Evolutionary conservation across 2,888 invertebrate species (phyloP).

Genomic region (Drosophila nigricruria): DNA sequence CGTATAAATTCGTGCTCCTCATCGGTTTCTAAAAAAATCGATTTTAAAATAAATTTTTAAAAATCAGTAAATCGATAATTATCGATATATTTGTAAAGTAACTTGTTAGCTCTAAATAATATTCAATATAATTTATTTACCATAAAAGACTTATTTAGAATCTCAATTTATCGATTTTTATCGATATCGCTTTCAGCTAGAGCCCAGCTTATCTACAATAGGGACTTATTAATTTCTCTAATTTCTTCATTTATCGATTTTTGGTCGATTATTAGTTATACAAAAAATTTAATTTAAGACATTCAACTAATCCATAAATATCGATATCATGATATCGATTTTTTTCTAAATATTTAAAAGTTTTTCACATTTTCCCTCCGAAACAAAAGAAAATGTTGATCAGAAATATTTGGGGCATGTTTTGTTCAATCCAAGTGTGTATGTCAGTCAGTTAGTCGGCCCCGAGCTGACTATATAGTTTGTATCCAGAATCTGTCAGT

Average conservation of each 20-base stretch:
- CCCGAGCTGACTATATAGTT: not conserved
- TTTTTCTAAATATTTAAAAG: too few species aligned
- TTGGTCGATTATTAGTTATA: not conserved
- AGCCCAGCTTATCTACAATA: not conserved
- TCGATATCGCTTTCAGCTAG: not conserved
- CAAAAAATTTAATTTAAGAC: not conserved
- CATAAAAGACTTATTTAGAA: not conserved
- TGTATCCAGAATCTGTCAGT: conserved; percentile 14
- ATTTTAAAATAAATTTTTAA: not conserved
- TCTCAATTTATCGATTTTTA: not conserved
- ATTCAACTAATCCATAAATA: not conserved
- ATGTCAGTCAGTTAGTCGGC: not conserved
- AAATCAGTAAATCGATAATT: not conserved
- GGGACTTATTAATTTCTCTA: not conserved
- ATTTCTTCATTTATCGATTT: not conserved
- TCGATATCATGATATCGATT: not conserved
- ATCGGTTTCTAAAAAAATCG: conserved; percentile 64
- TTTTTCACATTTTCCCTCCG: not conserved
- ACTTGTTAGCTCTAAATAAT: not conserved
- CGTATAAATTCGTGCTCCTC: conserved; percentile 76
- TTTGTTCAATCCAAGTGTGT: conserved; percentile 34
- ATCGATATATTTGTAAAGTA: not conserved
- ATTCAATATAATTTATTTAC: not conserved
- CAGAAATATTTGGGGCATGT: not conserved
- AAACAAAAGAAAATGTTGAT: not conserved